phyloP scores from a whole-genome alignment of 1,140 invertebrate genomes.

The Venustaconcha ellipsiformis region DNA sequence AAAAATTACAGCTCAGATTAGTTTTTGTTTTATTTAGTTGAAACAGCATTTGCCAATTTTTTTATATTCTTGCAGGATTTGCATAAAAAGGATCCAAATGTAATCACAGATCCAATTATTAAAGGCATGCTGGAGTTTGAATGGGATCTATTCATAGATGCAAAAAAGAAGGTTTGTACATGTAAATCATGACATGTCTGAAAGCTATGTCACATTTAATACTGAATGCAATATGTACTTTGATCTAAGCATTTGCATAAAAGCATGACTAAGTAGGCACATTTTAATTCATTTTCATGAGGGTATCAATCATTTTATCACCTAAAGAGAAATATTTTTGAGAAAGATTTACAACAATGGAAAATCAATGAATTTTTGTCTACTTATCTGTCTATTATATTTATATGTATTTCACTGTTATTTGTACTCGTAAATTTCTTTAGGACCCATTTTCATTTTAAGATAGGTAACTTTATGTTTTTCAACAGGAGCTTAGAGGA shows the following conservation, averaged over 20 bases:
- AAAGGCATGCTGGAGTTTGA: conserved; percentile 67
- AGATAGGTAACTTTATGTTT: conserved; percentile 1
- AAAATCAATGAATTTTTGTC: not conserved
- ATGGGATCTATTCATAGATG: conserved; percentile 65
- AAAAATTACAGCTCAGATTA: too few species aligned
- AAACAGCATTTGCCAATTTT: too few species aligned
- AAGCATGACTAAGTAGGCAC: not conserved
- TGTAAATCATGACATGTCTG: not conserved
- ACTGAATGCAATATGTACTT: not conserved
- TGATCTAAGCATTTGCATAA: not conserved
- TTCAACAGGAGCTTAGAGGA: conserved; percentile 63
- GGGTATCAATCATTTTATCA: not conserved
- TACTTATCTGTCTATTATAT: not conserved
- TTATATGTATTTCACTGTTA: not conserved
- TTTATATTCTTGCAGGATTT: conserved; percentile 55
- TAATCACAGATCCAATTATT: conserved; percentile 51
- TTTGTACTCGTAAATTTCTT: not conserved
- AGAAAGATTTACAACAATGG: not conserved
- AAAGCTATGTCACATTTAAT: not conserved
- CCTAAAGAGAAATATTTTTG: too few species aligned
- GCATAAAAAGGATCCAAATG: conserved; percentile 42
- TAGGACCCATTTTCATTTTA: not conserved
- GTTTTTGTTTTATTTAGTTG: too few species aligned
- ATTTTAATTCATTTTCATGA: not conserved
- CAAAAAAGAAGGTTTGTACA: conserved; percentile 60